These are phyloP conservation scores for Gymnothorax javanicus DNA, from an alignment of 2,797 vertebrate species.

Conservation along the genomic window DNA sequence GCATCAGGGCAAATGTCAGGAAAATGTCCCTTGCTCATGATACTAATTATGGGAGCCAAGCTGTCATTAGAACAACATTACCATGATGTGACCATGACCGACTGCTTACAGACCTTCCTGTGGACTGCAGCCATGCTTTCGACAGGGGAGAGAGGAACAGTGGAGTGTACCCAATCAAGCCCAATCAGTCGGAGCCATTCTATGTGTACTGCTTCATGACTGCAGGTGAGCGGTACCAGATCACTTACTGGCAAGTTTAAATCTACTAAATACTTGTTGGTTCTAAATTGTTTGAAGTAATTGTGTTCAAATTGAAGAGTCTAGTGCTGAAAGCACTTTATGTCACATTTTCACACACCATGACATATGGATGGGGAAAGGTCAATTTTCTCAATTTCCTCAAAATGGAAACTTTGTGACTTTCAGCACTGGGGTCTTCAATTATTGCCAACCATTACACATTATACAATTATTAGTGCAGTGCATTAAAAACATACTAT, in stretches of 20 bases:
- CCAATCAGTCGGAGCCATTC: slow-evolving; percentile 75
- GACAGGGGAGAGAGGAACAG: slow-evolving; percentile 66
- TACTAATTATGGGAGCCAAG: not conserved
- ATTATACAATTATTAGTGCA: too few relatives aligned
- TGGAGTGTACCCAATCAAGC: slow-evolving; percentile 80
- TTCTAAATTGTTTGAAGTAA: too few relatives aligned
- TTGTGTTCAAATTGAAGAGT: too few relatives aligned
- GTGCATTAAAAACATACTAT: too few relatives aligned
- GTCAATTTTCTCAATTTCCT: too few relatives aligned
- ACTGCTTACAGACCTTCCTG: slow-evolving; percentile 68
- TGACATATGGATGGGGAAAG: too few relatives aligned
- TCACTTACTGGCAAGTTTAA: not conserved
- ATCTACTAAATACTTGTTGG: not conserved
- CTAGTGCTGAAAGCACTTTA: too few relatives aligned
- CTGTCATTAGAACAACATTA: not conserved
- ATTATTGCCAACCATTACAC: too few relatives aligned
- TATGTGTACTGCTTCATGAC: slow-evolving; percentile 83
- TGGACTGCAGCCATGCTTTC: slow-evolving; percentile 81
- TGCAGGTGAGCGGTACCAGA: slow-evolving; percentile 71
- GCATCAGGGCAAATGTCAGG: not conserved
- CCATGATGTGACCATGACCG: slow-evolving; percentile 9
- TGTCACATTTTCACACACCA: too few relatives aligned
- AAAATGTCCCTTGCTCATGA: not conserved
- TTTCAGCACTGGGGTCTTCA: too few relatives aligned
- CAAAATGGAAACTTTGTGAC: too few relatives aligned